These are phyloP conservation scores for Echiichthys vipera DNA, from an alignment of 2,797 vertebrate genomes.

Conservation along the genomic window DNA sequence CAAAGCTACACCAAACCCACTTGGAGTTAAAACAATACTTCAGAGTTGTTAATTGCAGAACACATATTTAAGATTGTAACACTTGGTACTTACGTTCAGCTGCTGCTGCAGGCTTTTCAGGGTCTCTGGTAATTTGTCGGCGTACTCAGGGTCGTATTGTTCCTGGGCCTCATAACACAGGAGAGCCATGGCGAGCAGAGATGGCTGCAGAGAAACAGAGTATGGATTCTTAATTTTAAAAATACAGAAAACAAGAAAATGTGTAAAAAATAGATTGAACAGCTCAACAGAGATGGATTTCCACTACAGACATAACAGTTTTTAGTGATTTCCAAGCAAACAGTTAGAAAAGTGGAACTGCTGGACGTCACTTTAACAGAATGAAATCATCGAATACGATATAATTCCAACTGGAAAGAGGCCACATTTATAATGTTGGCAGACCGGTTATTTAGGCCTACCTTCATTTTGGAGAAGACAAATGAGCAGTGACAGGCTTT, in stretches of 20 bases:
- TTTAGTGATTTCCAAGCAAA: background rate
- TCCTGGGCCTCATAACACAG: slow-evolving; percentile 89
- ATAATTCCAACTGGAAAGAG: slow-evolving; percentile 3
- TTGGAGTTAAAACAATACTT: background rate
- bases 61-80: background rate
- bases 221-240: background rate
- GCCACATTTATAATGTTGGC: slow-evolving; percentile 2
- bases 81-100: slow-evolving; percentile 84
- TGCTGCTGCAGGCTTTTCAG: slow-evolving; percentile 87
- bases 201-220: slow-evolving; percentile 85
- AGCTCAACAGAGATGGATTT: background rate
- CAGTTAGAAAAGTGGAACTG: background rate
- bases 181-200: slow-evolving; percentile 90
- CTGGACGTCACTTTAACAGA: background rate
- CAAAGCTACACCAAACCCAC: background rate
- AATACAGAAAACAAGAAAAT: background rate
- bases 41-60: background rate
- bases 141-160: slow-evolving; percentile 81
- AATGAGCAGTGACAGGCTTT: slow-evolving; percentile 96
- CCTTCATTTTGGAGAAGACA: slow-evolving; percentile 95
- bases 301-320: background rate
- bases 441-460: slow-evolving; percentile 67
- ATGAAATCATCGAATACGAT: background rate
- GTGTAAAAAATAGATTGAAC: background rate
- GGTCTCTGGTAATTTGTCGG: slow-evolving; percentile 81